Base-by-base conservation (phyloP, 1,140 invertebrate species). In the Achroia grisella region DNA sequence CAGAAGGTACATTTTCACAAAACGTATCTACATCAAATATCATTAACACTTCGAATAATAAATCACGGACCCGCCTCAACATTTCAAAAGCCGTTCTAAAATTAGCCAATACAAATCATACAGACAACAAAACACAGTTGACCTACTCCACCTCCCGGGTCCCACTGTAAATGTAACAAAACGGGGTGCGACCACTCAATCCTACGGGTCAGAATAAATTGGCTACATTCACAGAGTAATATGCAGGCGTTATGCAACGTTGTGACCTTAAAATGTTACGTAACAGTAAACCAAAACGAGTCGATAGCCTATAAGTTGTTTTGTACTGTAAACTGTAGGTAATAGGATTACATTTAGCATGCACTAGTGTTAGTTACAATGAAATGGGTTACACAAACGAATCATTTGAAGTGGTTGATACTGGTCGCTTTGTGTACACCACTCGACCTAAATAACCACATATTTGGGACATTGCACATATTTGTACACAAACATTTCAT, bases 61-160 rank as follows among this genome's bases (percentile, higher is more conserved):
- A 23, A 23, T 23, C 17, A 23, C 6, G 6, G 17, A 23, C 17
- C 43, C 41, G 29, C 28, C 42, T 54, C 51, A 51, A 14, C 47
- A 47, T 62, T 58, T 58, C 59, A 53, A 55, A 58, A 53, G 39
- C 29, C 17, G 17, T 23, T 65, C 63, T 56, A 56, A 65, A 49
- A 63, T 64, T 68, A 64, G 46, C 58, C 48, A 62, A 56, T 46
- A 39, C 32, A 53, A 50, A 51, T 49, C 53, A 56, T 54, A 58
- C 28, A 3, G 32, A 23, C 45, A 50, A 49, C 35, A 51, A 37
- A 9, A 12, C 6, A 23, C 29, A 9, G 0, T 17, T 39, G 46
- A 49, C 31, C 33, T 43, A 10, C 23, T 41, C 15, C 45, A 8
- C 39, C 32, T 35, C 40, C 31, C 28, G 4, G 32, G 1, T 6